A percentile compares a stretch with the other conserved stretches of the same genome.
These are phyloP conservation scores for Nomada goodeniana DNA, from an alignment of 2,888 invertebrate genomes.

Conservation along the genomic window DNA sequence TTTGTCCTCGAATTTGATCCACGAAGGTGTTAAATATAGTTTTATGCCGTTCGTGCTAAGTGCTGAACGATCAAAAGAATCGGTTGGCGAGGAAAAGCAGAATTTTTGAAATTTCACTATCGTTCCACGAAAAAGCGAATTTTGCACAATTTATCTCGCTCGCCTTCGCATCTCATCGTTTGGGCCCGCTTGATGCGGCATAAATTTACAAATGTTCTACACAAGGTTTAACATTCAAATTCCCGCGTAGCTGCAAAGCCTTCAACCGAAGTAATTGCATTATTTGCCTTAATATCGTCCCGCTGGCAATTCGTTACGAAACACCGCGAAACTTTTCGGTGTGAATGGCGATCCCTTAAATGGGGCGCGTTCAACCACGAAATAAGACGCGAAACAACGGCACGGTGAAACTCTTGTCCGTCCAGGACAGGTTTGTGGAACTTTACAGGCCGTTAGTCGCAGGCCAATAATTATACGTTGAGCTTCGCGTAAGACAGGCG, in stretches of 20 bases:
- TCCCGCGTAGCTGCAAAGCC: neutral
- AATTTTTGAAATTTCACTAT: too few relatives aligned
- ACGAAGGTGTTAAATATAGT: too few relatives aligned
- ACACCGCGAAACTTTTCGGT: slow-evolving; percentile 52
- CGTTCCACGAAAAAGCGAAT: too few relatives aligned
- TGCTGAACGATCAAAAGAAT: too few relatives aligned
- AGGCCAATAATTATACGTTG: slow-evolving; percentile 76
- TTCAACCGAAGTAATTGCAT: neutral
- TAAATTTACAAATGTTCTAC: too few relatives aligned
- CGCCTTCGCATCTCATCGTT: too few relatives aligned
- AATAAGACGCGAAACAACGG: slow-evolving; percentile 66
- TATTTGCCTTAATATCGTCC: slow-evolving; percentile 35
- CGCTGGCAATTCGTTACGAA: slow-evolving; percentile 48
- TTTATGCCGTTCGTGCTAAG: too few relatives aligned
- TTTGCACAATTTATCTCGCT: too few relatives aligned
- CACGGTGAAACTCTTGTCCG: slow-evolving; percentile 59
- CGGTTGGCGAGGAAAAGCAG: too few relatives aligned
- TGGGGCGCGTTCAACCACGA: slow-evolving; percentile 65
- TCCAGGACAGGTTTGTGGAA: neutral
- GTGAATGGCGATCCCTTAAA: slow-evolving; percentile 57
- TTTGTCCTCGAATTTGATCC: too few relatives aligned
- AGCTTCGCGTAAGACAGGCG: slow-evolving; percentile 69
- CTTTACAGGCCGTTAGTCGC: slow-evolving; percentile 28
- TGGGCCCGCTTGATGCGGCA: too few relatives aligned
- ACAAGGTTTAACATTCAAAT: neutral